A percentile compares a stretch with the other conserved stretches of the same genome.
phyloP scores from a whole-genome alignment of 2,113 vertebrate species.

The Ursus arctos region DNA sequence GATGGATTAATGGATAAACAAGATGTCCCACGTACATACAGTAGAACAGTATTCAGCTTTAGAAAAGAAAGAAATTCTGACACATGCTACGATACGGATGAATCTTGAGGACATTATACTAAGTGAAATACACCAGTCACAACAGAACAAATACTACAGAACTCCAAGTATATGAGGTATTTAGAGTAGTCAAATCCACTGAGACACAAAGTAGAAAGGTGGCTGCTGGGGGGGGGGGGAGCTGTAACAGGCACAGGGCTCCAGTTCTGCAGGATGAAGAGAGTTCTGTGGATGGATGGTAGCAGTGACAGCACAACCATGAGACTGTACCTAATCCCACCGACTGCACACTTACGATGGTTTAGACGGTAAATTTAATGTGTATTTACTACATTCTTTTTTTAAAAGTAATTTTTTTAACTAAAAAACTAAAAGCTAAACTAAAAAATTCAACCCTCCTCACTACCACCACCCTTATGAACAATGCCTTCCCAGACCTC shows the following conservation, averaged over 20 bases:
- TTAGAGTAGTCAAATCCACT: background rate
- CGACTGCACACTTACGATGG: background rate
- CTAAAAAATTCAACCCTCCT: background rate
- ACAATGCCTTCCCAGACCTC: background rate
- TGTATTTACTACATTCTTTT: background rate
- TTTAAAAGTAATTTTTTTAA: background rate
- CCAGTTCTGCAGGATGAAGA: background rate
- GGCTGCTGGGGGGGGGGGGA: no score
- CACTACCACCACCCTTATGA: background rate
- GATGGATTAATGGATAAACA: background rate
- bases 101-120: background rate
- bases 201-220: background rate
- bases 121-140: background rate
- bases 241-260: background rate
- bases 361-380: background rate
- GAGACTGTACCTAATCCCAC: background rate
- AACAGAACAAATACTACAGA: background rate
- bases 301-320: no score
- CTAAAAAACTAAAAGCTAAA: background rate
- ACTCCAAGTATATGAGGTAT: background rate
- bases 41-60: background rate
- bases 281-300: rapidly evolving
- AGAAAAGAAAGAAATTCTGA: background rate
- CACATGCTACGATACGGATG: background rate
- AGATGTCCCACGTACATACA: no score